Conservation (phyloP, 2,888 invertebrate genomes). For the Drosophila fungiperda region DNA sequence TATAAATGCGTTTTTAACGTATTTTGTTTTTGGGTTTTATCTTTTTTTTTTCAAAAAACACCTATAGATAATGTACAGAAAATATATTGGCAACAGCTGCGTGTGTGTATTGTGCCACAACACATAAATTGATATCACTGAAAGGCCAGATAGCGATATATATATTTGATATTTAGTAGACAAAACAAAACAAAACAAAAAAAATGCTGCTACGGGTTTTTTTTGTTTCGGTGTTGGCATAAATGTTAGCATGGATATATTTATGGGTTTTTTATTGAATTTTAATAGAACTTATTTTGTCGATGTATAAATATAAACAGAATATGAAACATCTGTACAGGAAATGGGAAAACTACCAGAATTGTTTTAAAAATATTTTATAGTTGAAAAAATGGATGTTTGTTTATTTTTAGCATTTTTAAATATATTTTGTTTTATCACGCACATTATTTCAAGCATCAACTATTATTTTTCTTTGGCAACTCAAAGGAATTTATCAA, state of each 20-base stretch:
- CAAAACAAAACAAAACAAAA: slow-evolving; percentile 12
- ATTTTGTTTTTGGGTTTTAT: slow-evolving; percentile 41
- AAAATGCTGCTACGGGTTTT: slow-evolving; percentile 8
- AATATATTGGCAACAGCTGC: slow-evolving; percentile 35
- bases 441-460: background rate
- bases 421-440: background rate
- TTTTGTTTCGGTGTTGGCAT: slow-evolving; percentile 11
- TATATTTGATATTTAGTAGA: slow-evolving; percentile 29
- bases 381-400: background rate
- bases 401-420: background rate
- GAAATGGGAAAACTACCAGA: background rate
- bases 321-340: background rate
- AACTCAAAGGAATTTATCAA: slow-evolving; percentile 1
- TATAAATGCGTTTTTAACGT: slow-evolving; percentile 35
- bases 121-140: slow-evolving; percentile 35
- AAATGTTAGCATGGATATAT: slow-evolving; percentile 12
- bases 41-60: slow-evolving; percentile 25
- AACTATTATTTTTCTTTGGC: background rate
- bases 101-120: slow-evolving; percentile 11
- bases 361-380: background rate
- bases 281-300: background rate
- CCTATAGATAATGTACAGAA: slow-evolving; percentile 44
- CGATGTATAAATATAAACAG: background rate
- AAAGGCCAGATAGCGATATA: slow-evolving; percentile 41
- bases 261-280: background rate